phyloP scores from a whole-genome alignment of 2,113 vertebrate genomes.

The Myodes glareolus region DNA sequence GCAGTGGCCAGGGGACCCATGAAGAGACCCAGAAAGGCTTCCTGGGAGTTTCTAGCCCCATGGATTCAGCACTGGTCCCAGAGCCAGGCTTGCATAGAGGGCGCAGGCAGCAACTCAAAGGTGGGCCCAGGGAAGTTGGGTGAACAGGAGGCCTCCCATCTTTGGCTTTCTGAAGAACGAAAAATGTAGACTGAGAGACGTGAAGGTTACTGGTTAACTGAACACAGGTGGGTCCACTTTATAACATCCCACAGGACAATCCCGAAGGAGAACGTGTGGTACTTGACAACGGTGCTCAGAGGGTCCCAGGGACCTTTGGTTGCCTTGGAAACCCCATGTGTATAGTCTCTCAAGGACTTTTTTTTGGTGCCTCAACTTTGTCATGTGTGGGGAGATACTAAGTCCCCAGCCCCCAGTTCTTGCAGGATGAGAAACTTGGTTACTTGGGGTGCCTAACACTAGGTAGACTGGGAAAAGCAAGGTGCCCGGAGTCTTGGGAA shows the following conservation, averaged over 20 bases:
- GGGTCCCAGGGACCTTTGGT: neutral
- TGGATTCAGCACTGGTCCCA: neutral
- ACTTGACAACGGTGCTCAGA: neutral
- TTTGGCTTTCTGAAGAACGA: neutral
- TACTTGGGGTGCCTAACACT: neutral
- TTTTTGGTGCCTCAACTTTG: neutral
- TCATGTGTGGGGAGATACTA: neutral
- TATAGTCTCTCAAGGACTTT: neutral
- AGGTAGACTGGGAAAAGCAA: neutral
- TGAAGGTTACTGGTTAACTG: no score
- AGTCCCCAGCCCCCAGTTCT: neutral
- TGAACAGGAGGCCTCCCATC: neutral
- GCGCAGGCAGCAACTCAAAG: neutral
- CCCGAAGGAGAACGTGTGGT: accelerated
- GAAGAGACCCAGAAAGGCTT: neutral
- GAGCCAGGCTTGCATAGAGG: accelerated
- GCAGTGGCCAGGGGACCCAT: neutral
- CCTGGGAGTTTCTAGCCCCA: neutral
- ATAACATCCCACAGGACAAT: accelerated
- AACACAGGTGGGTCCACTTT: neutral
- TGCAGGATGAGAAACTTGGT: neutral
- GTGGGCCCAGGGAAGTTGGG: neutral
- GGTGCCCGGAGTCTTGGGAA: neutral
- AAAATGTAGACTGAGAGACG: neutral
- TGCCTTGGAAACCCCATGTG: neutral